Evolutionary conservation across 2,888 invertebrate genomes (phyloP).

Genomic region (Strigamia maritima): DNA sequence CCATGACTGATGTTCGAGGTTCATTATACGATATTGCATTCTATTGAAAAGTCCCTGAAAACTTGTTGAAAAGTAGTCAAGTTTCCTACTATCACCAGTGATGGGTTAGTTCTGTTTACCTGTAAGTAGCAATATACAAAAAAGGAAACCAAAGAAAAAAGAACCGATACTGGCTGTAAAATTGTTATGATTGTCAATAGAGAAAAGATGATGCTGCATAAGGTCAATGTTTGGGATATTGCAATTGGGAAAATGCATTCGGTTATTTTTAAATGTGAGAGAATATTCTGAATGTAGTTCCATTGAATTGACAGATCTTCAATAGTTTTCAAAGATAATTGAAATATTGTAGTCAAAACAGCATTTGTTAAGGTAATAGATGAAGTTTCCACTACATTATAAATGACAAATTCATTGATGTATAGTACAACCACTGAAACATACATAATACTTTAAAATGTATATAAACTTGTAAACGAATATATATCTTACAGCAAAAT

Average conservation of each 20-base stretch:
- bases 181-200: not conserved
- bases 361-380: not conserved
- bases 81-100: not conserved
- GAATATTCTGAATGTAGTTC: not conserved
- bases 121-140: not conserved
- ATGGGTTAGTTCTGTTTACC: not conserved
- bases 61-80: not conserved
- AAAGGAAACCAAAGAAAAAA: not conserved
- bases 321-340: not conserved
- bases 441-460: not conserved
- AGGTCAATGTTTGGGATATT: slow-evolving; percentile 2
- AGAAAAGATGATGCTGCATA: not conserved
- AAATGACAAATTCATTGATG: slow-evolving; percentile 10
- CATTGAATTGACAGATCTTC: slow-evolving; percentile 3
- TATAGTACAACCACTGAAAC: slow-evolving; percentile 2
- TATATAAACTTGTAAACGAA: too few species aligned
- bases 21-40: not conserved
- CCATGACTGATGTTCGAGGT: slow-evolving; percentile 50
- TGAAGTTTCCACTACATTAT: not conserved
- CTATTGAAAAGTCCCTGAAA: not conserved
- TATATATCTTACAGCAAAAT: not conserved
- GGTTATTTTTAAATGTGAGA: slow-evolving; percentile 16
- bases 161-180: not conserved
- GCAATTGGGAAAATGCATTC: slow-evolving; percentile 10
- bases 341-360: slow-evolving; percentile 7